Percentiles rank a stretch among this genome's conserved stretches.
These are phyloP conservation scores for Laticauda colubrina DNA, from an alignment of 2,113 vertebrate genomes.

Conservation along the genomic window DNA sequence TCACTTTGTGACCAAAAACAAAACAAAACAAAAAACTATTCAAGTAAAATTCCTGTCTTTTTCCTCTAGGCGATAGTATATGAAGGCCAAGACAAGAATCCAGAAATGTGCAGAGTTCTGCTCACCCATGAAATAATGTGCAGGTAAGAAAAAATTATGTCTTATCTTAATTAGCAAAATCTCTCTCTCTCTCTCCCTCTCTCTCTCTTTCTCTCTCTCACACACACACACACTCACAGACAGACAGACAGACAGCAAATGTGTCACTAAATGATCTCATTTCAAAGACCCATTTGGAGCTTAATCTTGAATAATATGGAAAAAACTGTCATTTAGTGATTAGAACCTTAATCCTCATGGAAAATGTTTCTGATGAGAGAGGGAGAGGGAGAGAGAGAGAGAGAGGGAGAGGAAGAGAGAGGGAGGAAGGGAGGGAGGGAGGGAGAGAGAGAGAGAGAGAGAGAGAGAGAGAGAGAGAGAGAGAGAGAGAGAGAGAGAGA, in stretches of 20 bases:
- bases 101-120: conserved; percentile 95
- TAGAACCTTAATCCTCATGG: conserved; percentile 42
- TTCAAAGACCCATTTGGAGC: conserved; percentile 68
- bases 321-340: conserved; percentile 61
- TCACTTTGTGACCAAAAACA: conserved; percentile 41
- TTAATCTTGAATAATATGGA: conserved; percentile 53
- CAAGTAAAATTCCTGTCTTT: conserved; percentile 41
- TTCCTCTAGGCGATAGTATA: conserved; percentile 88
- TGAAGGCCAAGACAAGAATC: conserved; percentile 97
- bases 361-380: conserved; percentile 39
- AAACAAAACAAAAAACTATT: background rate
- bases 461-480: background rate
- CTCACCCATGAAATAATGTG: conserved; percentile 98
- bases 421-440: too few relatives aligned
- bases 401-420: background rate
- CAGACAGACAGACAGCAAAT: conserved; percentile 24
- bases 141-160: conserved; percentile 80
- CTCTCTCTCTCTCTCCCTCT: too few relatives aligned
- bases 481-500: background rate
- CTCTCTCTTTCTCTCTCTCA: too few relatives aligned
- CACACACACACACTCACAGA: too few relatives aligned
- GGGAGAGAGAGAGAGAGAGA: too few relatives aligned
- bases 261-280: conserved; percentile 55
- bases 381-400: too few relatives aligned
- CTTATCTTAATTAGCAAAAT: conserved; percentile 72